Evolutionary conservation across 2,888 invertebrate species (phyloP).

Genomic region (Brachyptera risi): DNA sequence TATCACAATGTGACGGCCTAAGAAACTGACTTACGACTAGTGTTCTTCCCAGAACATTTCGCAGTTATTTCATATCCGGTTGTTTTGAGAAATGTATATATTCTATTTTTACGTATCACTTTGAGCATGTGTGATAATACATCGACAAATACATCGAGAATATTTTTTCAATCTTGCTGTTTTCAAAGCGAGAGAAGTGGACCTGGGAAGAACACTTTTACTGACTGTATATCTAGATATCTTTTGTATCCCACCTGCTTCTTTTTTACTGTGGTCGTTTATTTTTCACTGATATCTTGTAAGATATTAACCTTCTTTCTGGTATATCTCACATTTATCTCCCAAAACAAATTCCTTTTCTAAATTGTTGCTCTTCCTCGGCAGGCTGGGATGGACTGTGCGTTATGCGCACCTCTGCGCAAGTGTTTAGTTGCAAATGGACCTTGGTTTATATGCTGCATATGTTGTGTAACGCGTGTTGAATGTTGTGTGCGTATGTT

Average conservation of each 20-base stretch:
- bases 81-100: no score
- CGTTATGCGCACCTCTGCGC: background rate
- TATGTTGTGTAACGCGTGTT: constrained; percentile 34
- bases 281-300: constrained; percentile 33
- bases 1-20: constrained; percentile 31
- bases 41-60: no score
- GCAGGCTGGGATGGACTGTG: constrained; percentile 26
- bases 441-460: constrained; percentile 40
- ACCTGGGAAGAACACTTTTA: no score
- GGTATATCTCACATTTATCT: background rate
- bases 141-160: no score
- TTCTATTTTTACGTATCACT: no score
- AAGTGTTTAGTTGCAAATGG: constrained; percentile 46
- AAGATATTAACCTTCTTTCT: constrained; percentile 7
- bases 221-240: constrained; percentile 30
- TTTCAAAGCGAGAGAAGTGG: no score
- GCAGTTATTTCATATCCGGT: no score
- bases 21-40: no score
- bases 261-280: constrained; percentile 31
- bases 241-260: constrained; percentile 26
- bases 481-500: constrained; percentile 34
- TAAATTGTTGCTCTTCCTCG: constrained; percentile 16
- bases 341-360: background rate
- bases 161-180: no score
- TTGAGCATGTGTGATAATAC: no score